phyloP scores from a whole-genome alignment of 2,888 invertebrate genomes.

The Epsilonema sp. region DNA sequence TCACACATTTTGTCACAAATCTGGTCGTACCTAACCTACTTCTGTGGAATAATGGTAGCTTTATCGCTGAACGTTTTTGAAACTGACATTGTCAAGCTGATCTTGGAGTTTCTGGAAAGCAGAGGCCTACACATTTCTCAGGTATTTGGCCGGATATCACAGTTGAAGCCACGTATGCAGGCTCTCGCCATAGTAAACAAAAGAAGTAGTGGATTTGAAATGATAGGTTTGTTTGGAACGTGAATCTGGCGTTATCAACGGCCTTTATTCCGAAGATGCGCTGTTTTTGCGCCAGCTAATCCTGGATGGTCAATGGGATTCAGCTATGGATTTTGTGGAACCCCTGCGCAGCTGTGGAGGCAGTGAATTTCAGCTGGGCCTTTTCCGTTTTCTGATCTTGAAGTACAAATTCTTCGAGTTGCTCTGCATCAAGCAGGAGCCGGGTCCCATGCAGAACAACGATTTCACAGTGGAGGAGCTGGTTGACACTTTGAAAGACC shows the following conservation, averaged over 20 bases:
- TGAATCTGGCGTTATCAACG: slow-evolving; percentile 83
- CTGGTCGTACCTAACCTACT: no score
- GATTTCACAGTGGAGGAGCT: slow-evolving; percentile 60
- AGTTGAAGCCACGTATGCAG: no score
- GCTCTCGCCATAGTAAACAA: no score
- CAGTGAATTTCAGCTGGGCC: slow-evolving; percentile 39
- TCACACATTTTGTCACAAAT: no score
- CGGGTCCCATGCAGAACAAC: slow-evolving; percentile 43
- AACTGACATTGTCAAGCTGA: slow-evolving; percentile 38
- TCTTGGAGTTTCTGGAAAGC: slow-evolving; percentile 41
- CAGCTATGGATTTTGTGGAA: slow-evolving; percentile 82
- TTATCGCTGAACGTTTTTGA: slow-evolving; percentile 27
- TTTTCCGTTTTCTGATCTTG: slow-evolving; percentile 64
- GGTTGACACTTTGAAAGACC: slow-evolving; percentile 65
- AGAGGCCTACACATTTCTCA: slow-evolving; percentile 71
- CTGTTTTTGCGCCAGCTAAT: slow-evolving; percentile 79
- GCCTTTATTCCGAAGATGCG: slow-evolving; percentile 75
- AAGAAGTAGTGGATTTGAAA: no score
- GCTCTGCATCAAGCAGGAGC: slow-evolving; percentile 75
- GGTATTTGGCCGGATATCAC: slow-evolving; percentile 44
- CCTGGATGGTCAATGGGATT: slow-evolving; percentile 93
- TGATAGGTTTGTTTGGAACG: slow-evolving; percentile 46
- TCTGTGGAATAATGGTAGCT: neutral
- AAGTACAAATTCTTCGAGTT: slow-evolving; percentile 83
- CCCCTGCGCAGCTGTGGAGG: slow-evolving; percentile 43